Conservation (phyloP, 1,140 invertebrate genomes). For the Drosophila parvula region DNA sequence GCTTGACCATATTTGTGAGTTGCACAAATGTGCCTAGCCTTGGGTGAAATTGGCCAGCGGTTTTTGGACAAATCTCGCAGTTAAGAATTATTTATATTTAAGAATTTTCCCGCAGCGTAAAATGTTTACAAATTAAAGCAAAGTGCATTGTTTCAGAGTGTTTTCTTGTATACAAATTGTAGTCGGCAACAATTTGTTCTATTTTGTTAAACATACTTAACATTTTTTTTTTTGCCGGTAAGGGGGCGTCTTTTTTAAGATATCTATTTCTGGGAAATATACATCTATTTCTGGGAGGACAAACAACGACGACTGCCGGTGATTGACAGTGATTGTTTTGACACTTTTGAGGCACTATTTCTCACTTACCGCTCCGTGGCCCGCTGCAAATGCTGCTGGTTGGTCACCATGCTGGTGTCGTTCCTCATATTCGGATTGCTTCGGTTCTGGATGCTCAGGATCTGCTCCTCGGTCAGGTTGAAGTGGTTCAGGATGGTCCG, state of each 20-base stretch:
- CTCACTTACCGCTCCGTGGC: slow-evolving; percentile 58
- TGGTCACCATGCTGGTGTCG: slow-evolving; percentile 29
- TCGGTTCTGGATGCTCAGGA: slow-evolving; percentile 62
- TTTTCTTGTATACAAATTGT: slow-evolving; percentile 29
- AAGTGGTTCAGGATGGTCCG: slow-evolving; percentile 70
- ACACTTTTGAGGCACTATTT: slow-evolving; percentile 5
- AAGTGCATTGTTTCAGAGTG: slow-evolving; percentile 19
- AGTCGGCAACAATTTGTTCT: neutral
- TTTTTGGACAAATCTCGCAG: slow-evolving; percentile 45
- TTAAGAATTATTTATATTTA: slow-evolving; percentile 24
- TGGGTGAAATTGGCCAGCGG: slow-evolving; percentile 45
- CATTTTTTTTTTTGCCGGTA: slow-evolving; percentile 1
- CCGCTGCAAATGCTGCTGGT: slow-evolving; percentile 44
- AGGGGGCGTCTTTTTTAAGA: slow-evolving; percentile 20
- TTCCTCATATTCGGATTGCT: slow-evolving; percentile 53
- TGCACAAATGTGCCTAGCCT: slow-evolving; percentile 68
- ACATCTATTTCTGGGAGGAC: slow-evolving; percentile 33
- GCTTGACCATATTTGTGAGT: slow-evolving; percentile 58
- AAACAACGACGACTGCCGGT: slow-evolving; percentile 12
- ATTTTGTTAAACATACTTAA: neutral
- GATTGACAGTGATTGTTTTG: slow-evolving; percentile 46
- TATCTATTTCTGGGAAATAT: slow-evolving; percentile 32
- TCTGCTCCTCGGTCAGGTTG: slow-evolving; percentile 73
- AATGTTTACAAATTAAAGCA: slow-evolving; percentile 36
- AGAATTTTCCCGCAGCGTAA: slow-evolving; percentile 11